Base-by-base conservation (phyloP, 2,113 vertebrate species). In the Rhodinocichla rosea region DNA sequence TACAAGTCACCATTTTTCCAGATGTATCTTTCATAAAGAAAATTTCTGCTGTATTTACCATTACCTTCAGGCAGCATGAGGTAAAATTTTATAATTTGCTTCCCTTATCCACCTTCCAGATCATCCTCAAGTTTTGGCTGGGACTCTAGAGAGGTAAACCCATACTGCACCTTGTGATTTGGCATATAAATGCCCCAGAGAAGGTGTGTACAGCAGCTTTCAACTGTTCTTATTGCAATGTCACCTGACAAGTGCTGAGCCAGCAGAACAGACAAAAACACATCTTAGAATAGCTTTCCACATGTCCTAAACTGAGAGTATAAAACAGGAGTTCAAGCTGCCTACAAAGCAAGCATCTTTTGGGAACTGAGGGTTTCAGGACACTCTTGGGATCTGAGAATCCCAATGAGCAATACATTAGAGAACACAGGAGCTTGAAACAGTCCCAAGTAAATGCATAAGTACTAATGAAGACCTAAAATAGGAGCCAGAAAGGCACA, bases 341-440 rank as follows among this genome's bases (percentile, higher is more conserved):
- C 10, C 47, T 67, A 5, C 11, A 47, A 74, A 77, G 37, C 17
- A 74, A 74, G 21, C 0, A 0, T 57, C 55, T 74, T 81, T 21
- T n/a, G 20, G 62, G 12, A 92, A 16, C 23, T 77, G 10, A 77
- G 13, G 4, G 7, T 26, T 89, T 81, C 37, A 60, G 26, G 55
- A 65, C 8, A 22, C 5, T 27, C 52, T 60, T 37, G 33, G 19
- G 13, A 80, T 35, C 28, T 17, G 45, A 78, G 16, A 81, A 59
- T 42, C 19, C 26, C 11, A 68, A 19, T 8, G 35, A 59, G 14
- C 0, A 0, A 30, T 12, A 71, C 1, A 15, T 49, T 52, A 37
- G 22, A 62, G 17, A 83, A 30, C 0, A 4, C 50, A 74, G 32
- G 32, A 74, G 4, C 23, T 40, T 73, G 64, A 83, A 65, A 39